Evolutionary conservation across 2,888 invertebrate species (phyloP), one percentile per base, ranked within the genome.

Genomic region (Ecliptopera silaceata): DNA sequence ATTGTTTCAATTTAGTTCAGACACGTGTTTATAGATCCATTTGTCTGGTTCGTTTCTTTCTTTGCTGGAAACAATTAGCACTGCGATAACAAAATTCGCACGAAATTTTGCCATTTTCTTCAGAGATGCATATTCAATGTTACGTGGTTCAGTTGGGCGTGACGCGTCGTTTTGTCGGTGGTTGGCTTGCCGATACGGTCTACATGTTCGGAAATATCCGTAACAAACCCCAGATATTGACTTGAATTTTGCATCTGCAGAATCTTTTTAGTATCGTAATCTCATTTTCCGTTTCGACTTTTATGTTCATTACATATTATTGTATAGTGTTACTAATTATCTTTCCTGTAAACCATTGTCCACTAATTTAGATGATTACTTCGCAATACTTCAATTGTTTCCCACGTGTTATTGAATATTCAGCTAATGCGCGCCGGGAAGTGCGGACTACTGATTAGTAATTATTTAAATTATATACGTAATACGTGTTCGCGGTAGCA

Each of bases 111-210:
- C 70, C 54, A 61, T 73, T 75, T n/a, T 79, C 66, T 72, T 50
- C 79, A 12, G 73, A 72, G 26, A 26, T 26, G 8, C 70, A 71
- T 79, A 83, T 82, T 77, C 69, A 77, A 71, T 69, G 74, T 84
- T 80, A 83, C 83, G 82, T 84, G 80, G 79, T 67, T 80, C 82
- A 80, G 83, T 87, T 86, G 72, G 79, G 85, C 86, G 85, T 88
- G 84, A 89, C 84, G 82, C 76, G 73, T 75, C 82, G 83, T 86
- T 89, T 87, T 87, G 86, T 86, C 82, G 80, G 77, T 76, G 77
- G 77, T 82, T 46, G 53, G 52, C 81, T 84, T 84, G 80, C 77
- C 82, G 87, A 87, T 82, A 81, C 89, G 89, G 89, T 90, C 89
- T 89, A 88, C 73, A 89, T 88, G 83, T 81, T 74, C 66, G 15